Evolutionary conservation across 2,797 vertebrate species (phyloP), one percentile per base, ranked within the genome.

Genomic region (Melanotaenia trifasciata): DNA sequence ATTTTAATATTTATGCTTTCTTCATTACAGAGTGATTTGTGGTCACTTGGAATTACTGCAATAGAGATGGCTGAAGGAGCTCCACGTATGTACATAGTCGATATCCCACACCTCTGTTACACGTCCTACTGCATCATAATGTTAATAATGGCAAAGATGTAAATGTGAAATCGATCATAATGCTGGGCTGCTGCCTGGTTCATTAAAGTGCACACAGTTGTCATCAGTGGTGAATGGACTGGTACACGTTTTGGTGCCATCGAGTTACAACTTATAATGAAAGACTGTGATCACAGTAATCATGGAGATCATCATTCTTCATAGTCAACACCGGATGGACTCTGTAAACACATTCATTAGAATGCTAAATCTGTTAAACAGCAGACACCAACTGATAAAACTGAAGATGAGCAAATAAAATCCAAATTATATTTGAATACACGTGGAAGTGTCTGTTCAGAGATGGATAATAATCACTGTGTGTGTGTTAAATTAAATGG

Each of bases 21-120:
- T 64, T 79, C 36, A 13, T 90, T 91, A 57, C 95, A 99, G 98
- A 99, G 98, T 47, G 98, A 99, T 93, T 74, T 99, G 91, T 99
- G 98, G 98, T 99, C 98, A 0, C 88, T 99, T 91, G 98, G 98
- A 84, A 99, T 99, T 93, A 99, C 98, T 0, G 97, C 98, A 33
- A 97, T 99, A 3, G 98, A 99, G 90, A 99, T 99, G 98, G 97
- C 97, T 0, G 98, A 99, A 94, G 98, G 98, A 59, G 96, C 97
- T 57, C 98, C 98, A 84, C 97, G 98, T 99, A 95, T 90, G 97
- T 97, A 93, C 24, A 33, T 33, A 30, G 28, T 67, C 69, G 13
- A 72, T 79, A 65, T 70, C 53, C 62, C 58, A 59, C 68, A 58
- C 45, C 74, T 67, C 58, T 36, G 56, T 67, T 50, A 22, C 65